Percentiles rank a stretch among this genome's conserved stretches.
Evolutionary conservation across 2,113 vertebrate species (phyloP).

Genomic region (Cathartes aura): DNA sequence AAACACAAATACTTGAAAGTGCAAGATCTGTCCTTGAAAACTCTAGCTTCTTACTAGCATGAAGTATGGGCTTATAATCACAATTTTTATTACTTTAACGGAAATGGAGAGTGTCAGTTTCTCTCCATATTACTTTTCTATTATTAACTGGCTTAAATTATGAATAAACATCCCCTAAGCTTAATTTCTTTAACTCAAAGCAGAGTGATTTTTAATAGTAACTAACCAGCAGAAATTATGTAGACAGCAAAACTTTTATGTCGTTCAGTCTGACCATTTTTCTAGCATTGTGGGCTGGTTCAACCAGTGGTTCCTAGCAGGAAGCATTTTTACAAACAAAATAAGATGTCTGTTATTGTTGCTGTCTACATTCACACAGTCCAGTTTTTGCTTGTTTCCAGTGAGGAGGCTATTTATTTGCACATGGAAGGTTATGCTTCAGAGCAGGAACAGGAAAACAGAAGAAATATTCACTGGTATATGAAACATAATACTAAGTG

Average conservation of each 20-base stretch:
- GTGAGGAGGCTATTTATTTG: neutral
- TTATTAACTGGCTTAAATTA: conserved; percentile 37
- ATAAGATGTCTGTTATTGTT: neutral
- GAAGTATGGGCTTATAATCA: neutral
- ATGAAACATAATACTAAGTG: neutral
- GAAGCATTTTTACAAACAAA: neutral
- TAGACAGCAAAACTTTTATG: neutral
- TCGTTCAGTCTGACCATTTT: neutral
- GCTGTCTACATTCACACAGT: neutral
- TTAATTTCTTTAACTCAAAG: conserved; percentile 22
- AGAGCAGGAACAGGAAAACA: neutral
- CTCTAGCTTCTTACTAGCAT: neutral
- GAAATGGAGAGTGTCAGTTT: neutral
- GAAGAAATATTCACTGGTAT: neutral
- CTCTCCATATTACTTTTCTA: neutral
- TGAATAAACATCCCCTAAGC: conserved; percentile 20
- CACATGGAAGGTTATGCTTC: neutral
- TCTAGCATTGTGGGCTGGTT: neutral
- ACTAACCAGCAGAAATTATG: neutral
- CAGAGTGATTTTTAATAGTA: conserved; percentile 10
- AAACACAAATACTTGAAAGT: neutral
- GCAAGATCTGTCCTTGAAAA: neutral
- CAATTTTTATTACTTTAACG: conserved; percentile 19
- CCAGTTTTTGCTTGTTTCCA: neutral
- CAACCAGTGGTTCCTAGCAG: neutral